Conservation (phyloP, 2,113 vertebrate genomes). For the Orthochromis malagaraziensis region DNA sequence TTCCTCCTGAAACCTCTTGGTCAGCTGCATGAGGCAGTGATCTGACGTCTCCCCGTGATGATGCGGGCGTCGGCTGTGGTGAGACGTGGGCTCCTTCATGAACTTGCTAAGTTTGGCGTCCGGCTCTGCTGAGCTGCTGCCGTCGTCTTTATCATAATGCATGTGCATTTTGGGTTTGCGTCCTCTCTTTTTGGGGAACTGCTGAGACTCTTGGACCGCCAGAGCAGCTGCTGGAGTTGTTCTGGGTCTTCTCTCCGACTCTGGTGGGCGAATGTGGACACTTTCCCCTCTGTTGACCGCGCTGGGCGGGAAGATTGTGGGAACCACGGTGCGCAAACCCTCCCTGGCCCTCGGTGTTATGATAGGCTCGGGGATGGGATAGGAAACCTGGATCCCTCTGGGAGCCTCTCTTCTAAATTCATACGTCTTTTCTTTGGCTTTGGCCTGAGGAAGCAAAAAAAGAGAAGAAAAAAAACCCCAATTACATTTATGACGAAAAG, state of each 20-base stretch:
- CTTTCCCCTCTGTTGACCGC: conserved; percentile 78
- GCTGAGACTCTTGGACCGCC: conserved; percentile 19
- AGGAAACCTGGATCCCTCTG: too few species aligned
- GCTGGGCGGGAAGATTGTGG: conserved; percentile 76
- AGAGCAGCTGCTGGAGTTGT: not conserved
- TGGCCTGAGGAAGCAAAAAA: too few species aligned
- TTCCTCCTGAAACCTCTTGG: conserved; percentile 76
- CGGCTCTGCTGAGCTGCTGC: conserved; percentile 39
- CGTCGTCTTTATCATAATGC: conserved; percentile 60
- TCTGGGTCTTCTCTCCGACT: conserved; percentile 50
- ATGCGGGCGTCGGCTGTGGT: conserved; percentile 59
- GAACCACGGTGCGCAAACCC: conserved; percentile 81
- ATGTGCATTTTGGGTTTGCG: conserved; percentile 78
- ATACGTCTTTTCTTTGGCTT: not conserved
- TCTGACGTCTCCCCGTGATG: conserved; percentile 55
- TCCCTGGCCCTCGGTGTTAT: too few species aligned
- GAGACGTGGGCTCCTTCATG: conserved; percentile 68
- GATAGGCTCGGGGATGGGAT: too few species aligned
- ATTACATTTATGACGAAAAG: too few species aligned
- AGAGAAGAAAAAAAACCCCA: too few species aligned
- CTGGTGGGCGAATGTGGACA: conserved; percentile 53
- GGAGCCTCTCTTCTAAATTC: too few species aligned
- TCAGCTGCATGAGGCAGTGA: conserved; percentile 81
- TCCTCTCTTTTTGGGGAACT: conserved; percentile 80
- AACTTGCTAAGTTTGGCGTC: conserved; percentile 65